Evolutionary conservation across 2,888 invertebrate species (phyloP).

Genomic region (Aleiodes testaceus): DNA sequence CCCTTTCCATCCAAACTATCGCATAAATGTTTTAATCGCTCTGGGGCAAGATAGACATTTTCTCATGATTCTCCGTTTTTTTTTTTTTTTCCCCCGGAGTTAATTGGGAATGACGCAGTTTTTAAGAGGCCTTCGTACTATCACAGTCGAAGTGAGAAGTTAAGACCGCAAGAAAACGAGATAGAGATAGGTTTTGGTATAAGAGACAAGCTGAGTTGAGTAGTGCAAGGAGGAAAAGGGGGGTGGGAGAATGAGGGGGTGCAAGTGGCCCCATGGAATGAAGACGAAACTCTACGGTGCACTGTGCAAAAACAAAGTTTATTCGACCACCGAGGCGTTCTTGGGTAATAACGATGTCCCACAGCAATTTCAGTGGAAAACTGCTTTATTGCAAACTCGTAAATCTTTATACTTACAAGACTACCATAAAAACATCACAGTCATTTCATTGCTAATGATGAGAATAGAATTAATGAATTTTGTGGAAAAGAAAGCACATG

Average conservation of each 20-base stretch:
- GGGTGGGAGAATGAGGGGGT: background rate
- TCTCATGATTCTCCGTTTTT: constrained; percentile 23
- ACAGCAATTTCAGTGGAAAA: constrained; percentile 44
- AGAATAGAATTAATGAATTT: constrained; percentile 34
- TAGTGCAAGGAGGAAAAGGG: constrained; percentile 9
- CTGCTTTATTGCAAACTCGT: constrained; percentile 39
- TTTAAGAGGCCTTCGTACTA: constrained; percentile 36
- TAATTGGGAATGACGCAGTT: constrained; percentile 38
- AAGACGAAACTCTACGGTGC: constrained; percentile 35
- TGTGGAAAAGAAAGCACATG: background rate
- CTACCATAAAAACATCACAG: constrained; percentile 34
- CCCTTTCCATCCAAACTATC: constrained; percentile 21
- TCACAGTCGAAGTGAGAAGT: constrained; percentile 18
- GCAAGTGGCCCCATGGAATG: constrained; percentile 23
- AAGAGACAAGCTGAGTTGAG: constrained; percentile 1
- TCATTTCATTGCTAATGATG: constrained; percentile 38
- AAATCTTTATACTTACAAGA: constrained; percentile 44
- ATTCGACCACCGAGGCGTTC: constrained; percentile 42
- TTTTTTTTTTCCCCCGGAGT: constrained; percentile 18
- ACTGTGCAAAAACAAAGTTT: constrained; percentile 41
- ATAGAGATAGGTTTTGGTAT: constrained; percentile 9
- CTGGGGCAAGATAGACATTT: constrained; percentile 17
- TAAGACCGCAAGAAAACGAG: background rate
- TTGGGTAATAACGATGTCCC: constrained; percentile 44
- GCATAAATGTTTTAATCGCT: constrained; percentile 38